phyloP scores from a whole-genome alignment of 2,888 invertebrate species.

The Drosophila borborema region DNA sequence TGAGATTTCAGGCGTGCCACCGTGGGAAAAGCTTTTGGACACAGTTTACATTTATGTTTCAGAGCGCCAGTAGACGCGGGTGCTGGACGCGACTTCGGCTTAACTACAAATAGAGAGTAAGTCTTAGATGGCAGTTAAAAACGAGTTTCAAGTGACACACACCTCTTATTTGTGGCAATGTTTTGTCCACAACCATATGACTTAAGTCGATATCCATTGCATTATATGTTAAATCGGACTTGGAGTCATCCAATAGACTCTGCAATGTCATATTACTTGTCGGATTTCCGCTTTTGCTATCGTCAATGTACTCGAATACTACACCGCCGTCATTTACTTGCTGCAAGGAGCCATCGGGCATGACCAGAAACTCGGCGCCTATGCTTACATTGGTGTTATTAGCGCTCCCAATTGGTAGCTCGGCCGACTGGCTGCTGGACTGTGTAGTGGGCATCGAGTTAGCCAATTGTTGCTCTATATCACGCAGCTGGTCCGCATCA shows the following conservation, averaged over 20 bases:
- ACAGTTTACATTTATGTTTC: slow-evolving; percentile 65
- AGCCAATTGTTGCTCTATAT: slow-evolving; percentile 60
- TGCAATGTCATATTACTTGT: slow-evolving; percentile 46
- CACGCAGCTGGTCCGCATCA: slow-evolving; percentile 52
- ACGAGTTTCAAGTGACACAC: background rate
- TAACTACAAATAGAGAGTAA: slow-evolving; percentile 33
- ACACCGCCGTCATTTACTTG: slow-evolving; percentile 75
- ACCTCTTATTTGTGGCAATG: slow-evolving; percentile 48
- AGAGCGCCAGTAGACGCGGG: slow-evolving; percentile 23
- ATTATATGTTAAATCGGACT: slow-evolving; percentile 13
- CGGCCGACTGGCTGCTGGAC: background rate
- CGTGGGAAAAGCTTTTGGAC: slow-evolving; percentile 64
- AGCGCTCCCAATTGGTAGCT: slow-evolving; percentile 11
- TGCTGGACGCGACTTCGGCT: slow-evolving; percentile 31
- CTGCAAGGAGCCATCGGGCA: slow-evolving; percentile 79
- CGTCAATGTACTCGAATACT: slow-evolving; percentile 81
- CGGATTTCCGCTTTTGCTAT: slow-evolving; percentile 35
- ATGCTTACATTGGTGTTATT: slow-evolving; percentile 62
- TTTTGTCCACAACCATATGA: slow-evolving; percentile 67
- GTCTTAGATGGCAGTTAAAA: background rate
- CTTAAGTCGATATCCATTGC: slow-evolving; percentile 74
- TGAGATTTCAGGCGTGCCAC: slow-evolving; percentile 68
- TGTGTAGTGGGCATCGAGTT: slow-evolving; percentile 8
- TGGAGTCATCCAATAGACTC: slow-evolving; percentile 45
- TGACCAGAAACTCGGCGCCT: slow-evolving; percentile 78